These are phyloP conservation scores for Drosophila nasuta DNA, from an alignment of 1,140 invertebrate genomes.

Conservation along the genomic window DNA sequence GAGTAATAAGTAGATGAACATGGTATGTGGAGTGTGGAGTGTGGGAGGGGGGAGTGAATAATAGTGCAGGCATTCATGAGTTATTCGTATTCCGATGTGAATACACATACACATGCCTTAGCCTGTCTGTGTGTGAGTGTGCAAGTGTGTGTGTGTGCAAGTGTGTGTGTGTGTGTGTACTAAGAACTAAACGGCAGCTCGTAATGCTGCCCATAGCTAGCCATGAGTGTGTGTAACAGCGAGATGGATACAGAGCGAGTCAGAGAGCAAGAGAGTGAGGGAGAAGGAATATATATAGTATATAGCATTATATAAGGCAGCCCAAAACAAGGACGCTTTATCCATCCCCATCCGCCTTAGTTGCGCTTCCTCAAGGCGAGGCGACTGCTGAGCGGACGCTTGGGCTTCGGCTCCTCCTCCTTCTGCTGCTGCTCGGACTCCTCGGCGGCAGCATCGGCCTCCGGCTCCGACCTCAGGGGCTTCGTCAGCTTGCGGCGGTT, in stretches of 20 bases:
- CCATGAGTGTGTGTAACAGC: constrained; percentile 49
- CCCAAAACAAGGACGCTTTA: background rate
- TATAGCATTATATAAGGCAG: background rate
- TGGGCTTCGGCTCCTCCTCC: constrained; percentile 78
- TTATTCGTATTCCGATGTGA: constrained; percentile 33
- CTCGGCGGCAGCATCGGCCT: constrained; percentile 72
- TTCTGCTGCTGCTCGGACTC: constrained; percentile 79
- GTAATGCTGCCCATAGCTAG: constrained; percentile 71
- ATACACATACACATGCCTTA: constrained; percentile 38
- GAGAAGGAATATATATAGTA: constrained; percentile 5
- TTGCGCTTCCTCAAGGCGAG: constrained; percentile 79
- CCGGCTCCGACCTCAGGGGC: constrained; percentile 70
- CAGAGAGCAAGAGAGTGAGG: background rate
- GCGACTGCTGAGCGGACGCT: constrained; percentile 68
- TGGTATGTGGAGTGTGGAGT: background rate
- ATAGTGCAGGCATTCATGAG: constrained; percentile 22
- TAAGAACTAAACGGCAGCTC: constrained; percentile 78
- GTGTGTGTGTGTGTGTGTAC: constrained; percentile 52
- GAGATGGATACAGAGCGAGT: background rate
- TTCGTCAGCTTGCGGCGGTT: constrained; percentile 77
- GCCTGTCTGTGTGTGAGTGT: constrained; percentile 10
- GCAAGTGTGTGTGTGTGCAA: constrained; percentile 5
- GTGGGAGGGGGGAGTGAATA: background rate
- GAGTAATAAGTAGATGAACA: constrained; percentile 23
- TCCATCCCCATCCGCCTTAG: constrained; percentile 31